These are phyloP conservation scores for Tautogolabrus adspersus DNA, from an alignment of 2,113 vertebrate species.

Conservation along the genomic window DNA sequence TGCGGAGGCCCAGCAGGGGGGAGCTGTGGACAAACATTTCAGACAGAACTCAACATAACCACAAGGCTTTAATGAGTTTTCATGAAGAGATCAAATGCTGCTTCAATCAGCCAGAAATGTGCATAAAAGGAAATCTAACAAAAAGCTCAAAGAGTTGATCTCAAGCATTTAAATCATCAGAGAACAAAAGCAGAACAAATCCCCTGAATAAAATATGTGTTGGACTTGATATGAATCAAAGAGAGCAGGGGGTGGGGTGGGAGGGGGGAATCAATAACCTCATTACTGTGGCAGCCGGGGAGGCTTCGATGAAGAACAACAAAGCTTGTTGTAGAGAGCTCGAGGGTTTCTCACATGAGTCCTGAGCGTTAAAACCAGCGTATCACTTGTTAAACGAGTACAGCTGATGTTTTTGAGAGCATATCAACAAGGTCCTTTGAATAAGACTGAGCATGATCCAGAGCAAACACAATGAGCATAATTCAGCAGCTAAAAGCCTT, in stretches of 20 bases:
- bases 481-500: conserved; percentile 70
- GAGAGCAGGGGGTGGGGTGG: conserved; percentile 22
- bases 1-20: conserved; percentile 83
- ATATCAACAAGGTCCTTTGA: conserved; percentile 32
- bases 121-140: background rate
- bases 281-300: conserved; percentile 27
- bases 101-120: background rate
- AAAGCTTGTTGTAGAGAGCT: conserved; percentile 14
- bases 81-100: conserved; percentile 6
- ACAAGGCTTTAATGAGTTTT: background rate
- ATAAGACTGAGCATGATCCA: conserved; percentile 15
- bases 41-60: background rate
- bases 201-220: conserved; percentile 33
- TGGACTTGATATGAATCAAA: conserved; percentile 57
- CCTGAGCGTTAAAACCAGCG: conserved; percentile 2
- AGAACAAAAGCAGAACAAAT: conserved; percentile 37
- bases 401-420: conserved; percentile 33
- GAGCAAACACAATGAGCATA: conserved; percentile 64
- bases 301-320: conserved; percentile 38
- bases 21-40: conserved; percentile 70
- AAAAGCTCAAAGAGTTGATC: conserved; percentile 14
- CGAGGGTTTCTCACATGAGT: conserved; percentile 29
- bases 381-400: conserved; percentile 1
- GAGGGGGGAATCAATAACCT: conserved; percentile 69
- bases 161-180: conserved; percentile 11